Evolutionary conservation across 1,140 invertebrate species (phyloP).

Genomic region (Pteromalus puparum): DNA sequence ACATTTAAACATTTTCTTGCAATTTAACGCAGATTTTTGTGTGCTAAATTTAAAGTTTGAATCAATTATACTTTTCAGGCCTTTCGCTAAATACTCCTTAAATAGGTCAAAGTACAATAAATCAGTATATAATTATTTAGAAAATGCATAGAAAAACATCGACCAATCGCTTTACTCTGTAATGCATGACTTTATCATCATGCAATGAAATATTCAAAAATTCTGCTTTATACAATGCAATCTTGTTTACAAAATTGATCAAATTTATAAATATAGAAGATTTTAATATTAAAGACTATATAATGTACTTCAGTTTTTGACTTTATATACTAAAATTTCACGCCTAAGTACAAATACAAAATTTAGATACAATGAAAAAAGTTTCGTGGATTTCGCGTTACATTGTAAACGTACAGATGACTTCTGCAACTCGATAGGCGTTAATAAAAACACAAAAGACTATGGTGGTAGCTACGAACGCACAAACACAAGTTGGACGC

Average conservation of each 20-base stretch:
- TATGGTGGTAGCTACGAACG: neutral
- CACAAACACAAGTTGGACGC: neutral
- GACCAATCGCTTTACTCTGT: neutral
- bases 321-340: neutral
- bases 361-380: neutral
- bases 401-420: slow-evolving; percentile 21
- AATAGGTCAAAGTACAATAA: neutral
- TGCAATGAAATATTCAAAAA: neutral
- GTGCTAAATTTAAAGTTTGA: slow-evolving; percentile 19
- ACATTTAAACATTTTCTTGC: slow-evolving; percentile 17
- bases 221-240: neutral
- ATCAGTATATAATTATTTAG: neutral
- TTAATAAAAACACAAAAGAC: slow-evolving; percentile 37
- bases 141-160: neutral
- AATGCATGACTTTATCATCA: neutral
- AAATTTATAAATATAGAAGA: neutral
- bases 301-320: neutral
- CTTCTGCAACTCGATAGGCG: slow-evolving; percentile 28
- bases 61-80: slow-evolving; percentile 11
- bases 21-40: slow-evolving; percentile 10
- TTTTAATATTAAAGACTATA: too few species aligned
- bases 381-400: neutral
- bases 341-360: neutral
- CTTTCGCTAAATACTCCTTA: neutral
- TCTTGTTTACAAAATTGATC: neutral